Base-by-base conservation (phyloP, 35 echinoderm and acorn worm genomes). In the Anneissia japonica region DNA sequence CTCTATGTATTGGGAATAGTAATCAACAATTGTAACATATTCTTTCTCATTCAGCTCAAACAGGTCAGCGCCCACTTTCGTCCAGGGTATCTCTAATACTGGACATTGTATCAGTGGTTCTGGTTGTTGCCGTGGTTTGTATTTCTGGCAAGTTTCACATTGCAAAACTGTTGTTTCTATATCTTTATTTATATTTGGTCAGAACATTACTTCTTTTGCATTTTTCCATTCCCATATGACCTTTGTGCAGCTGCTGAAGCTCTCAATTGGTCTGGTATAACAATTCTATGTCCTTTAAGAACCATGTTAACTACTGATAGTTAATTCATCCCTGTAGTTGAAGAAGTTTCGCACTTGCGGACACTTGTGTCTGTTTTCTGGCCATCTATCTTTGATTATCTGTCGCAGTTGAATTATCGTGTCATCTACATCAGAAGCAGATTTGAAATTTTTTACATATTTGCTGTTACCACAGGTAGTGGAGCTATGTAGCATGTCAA, bases 141-240 rank as follows among this genome's bases (percentile, higher is more conserved):
- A 28, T 17, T 17, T 35, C 6, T 35, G n/a, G 39, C 83, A 85
- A 21, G 83, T 85, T 16, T 2, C 4, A 36, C 55, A 74, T 13
- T 10, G 0, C 39, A 37, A 16, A 30, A 87, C 85, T 23, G 13
- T 51, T 0, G 9, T 46, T 14, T 87, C 75, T 5, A 87, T 87
- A 17, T 87, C 35, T 17, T 29, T 73, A 31, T 87, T 46, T 0
- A 87, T 87, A 11, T 74, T 46, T 38, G 85, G 85, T 37, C 76
- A 77, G 76, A 77, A 77, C 23, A 77, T 37, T 3, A 34, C 36
- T 34, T 34, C 4, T 32, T 34, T 77, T 77, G 76, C 76, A 77
- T 77, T 77, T 77, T 77, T 77, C 76, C 10, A 77, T 77, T 11
- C 76, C 76, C 32, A 77, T 7, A 31, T 77, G 76, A 17, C 76